Base-by-base conservation (phyloP, 1,140 invertebrate genomes). In the Trissolcus basalis region DNA sequence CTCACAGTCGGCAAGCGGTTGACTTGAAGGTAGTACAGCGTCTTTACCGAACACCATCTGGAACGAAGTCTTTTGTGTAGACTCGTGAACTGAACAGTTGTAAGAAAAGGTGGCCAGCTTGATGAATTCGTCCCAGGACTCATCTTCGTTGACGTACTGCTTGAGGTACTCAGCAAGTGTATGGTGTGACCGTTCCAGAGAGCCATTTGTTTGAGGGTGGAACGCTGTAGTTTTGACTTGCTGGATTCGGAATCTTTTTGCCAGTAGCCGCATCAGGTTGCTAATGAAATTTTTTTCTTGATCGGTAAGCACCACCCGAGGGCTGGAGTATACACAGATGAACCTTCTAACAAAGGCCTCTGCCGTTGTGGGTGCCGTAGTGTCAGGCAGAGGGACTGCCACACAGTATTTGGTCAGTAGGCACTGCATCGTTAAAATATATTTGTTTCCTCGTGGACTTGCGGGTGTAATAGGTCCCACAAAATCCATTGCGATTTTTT, bases 331-430 rank as follows among this genome's bases (percentile, higher is more conserved):
- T 4, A 39, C 6, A 6, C n/a, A 4, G 36, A 39, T 39, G n/a
- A 50, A 50, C 11, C 27, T 27, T 32, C 32, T 70, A 0, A 82
- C 48, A 0, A 86, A 78, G 12, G 53, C 67, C 12, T 80, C 51
- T 0, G 80, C 80, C 9, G 12, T 43, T 0, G 53, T 12, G 3
- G 10, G 4, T 11, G 48, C 48, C 1, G 48, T 50, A 7, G 48
- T 27, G 16, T 50, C 19, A 0, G 16, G 48, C 9, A 32, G 2
- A 2, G 48, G 7, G 10, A 27, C 19, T 32, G 19, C 48, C 11
- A n/a, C 32, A 27, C 48, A 32, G n/a, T 50, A n/a, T 32, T 50
- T 33, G 8, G 48, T 50, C 2, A 50, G 36, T 1, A 39, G 3
- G n/a, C 36, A 39, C 2, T n/a, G 36, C 36, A 39, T 11, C 36